phyloP scores from a whole-genome alignment of 2,113 vertebrate genomes.

The Pomatorhinus ruficollis region DNA sequence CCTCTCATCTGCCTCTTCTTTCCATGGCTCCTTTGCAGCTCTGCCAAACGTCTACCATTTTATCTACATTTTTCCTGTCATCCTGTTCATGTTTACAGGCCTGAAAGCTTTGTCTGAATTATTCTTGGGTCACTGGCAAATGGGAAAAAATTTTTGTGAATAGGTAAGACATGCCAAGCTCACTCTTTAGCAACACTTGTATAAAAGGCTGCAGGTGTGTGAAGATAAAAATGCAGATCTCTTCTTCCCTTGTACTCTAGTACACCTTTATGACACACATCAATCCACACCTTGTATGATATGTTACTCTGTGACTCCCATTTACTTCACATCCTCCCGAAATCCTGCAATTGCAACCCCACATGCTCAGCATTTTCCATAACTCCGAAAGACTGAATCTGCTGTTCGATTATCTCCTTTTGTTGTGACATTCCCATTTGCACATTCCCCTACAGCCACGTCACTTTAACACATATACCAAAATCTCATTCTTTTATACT shows the following conservation, averaged over 20 bases:
- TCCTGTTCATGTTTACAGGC: neutral
- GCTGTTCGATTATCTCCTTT: neutral
- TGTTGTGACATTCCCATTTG: neutral
- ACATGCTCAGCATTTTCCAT: neutral
- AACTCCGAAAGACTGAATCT: neutral
- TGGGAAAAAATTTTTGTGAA: neutral
- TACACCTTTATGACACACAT: neutral
- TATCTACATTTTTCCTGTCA: neutral
- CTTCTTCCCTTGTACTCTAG: neutral
- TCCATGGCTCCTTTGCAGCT: neutral
- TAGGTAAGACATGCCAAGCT: neutral
- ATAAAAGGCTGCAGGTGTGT: neutral
- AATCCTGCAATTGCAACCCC: neutral
- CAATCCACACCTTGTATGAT: neutral
- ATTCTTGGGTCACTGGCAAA: neutral
- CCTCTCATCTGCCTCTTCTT: neutral
- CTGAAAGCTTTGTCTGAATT: neutral
- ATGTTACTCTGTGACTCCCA: neutral
- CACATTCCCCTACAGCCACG: neutral
- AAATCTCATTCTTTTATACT: neutral
- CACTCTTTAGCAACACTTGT: neutral
- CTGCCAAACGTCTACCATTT: neutral
- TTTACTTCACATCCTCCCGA: neutral
- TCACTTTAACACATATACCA: neutral
- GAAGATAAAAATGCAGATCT: neutral